Percentiles rank a stretch among this genome's conserved stretches.
These are phyloP conservation scores for Drosophila tristis DNA, from an alignment of 1,140 invertebrate genomes.

Conservation along the genomic window DNA sequence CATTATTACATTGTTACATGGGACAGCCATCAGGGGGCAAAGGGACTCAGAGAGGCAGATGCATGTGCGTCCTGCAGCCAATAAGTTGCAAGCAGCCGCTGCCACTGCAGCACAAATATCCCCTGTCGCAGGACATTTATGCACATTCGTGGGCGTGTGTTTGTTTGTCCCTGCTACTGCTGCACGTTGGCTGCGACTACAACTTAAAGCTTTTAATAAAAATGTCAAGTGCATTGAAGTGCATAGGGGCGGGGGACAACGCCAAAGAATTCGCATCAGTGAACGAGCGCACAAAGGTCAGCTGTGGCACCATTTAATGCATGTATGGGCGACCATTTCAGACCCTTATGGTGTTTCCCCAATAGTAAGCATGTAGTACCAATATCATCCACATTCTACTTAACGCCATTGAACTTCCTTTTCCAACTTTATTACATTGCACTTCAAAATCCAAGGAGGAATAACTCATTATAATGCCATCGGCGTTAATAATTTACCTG, in stretches of 20 bases:
- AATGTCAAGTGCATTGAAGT: constrained; percentile 79
- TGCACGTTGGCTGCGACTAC: constrained; percentile 49
- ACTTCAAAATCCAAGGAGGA: too few species aligned
- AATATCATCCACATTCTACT: too few species aligned
- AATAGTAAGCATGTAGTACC: too few species aligned
- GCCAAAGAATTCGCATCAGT: constrained; percentile 23
- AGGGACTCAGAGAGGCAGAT: not conserved
- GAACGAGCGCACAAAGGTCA: constrained; percentile 21
- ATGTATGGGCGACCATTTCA: too few species aligned
- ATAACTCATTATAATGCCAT: too few species aligned
- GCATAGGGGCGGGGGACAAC: constrained; percentile 39
- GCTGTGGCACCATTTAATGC: not conserved
- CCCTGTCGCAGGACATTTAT: constrained; percentile 63
- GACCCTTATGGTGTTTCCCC: too few species aligned
- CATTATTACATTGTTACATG: constrained; percentile 76
- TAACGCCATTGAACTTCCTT: too few species aligned
- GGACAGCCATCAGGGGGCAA: constrained; percentile 34
- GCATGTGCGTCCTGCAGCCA: constrained; percentile 53
- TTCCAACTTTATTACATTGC: too few species aligned
- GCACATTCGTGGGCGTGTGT: constrained; percentile 48
- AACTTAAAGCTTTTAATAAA: constrained; percentile 83
- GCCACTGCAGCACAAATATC: constrained; percentile 64
- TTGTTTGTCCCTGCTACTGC: constrained; percentile 18
- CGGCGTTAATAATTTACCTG: too few species aligned
- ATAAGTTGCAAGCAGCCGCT: constrained; percentile 76